These are phyloP conservation scores for Drosophila subobscura DNA, from an alignment of 1,140 invertebrate genomes.

Conservation along the genomic window DNA sequence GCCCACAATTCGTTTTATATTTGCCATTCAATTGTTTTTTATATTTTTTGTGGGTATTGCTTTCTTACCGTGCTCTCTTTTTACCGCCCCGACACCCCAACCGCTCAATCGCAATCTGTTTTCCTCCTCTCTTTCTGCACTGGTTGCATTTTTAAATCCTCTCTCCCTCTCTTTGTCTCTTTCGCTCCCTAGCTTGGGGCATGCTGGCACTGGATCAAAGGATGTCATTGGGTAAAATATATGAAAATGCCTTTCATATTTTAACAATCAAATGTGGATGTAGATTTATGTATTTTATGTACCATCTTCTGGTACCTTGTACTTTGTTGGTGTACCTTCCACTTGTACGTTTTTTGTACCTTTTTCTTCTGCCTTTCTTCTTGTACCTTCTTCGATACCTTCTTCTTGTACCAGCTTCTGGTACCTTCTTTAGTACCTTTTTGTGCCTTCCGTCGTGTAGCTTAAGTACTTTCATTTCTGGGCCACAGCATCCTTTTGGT, in stretches of 20 bases:
- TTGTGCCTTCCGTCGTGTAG: too few species aligned
- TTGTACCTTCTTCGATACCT: too few species aligned
- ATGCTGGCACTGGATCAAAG: constrained; percentile 9
- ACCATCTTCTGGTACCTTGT: too few species aligned
- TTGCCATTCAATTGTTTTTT: constrained; percentile 61
- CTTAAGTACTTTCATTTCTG: too few species aligned
- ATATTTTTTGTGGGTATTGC: constrained; percentile 36
- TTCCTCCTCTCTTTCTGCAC: constrained; percentile 32
- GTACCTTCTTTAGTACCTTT: too few species aligned
- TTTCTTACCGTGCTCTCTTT: constrained; percentile 14
- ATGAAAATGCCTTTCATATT: background rate
- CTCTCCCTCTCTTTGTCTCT: background rate
- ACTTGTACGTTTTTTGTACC: too few species aligned
- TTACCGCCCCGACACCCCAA: constrained; percentile 4
- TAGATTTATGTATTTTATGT: background rate
- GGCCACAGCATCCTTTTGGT: constrained; percentile 1
- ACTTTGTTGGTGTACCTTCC: too few species aligned
- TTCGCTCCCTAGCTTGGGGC: background rate
- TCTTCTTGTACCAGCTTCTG: too few species aligned
- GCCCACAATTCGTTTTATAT: constrained; percentile 53
- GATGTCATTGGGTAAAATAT: too few species aligned
- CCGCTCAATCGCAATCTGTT: background rate
- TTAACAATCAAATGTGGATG: background rate
- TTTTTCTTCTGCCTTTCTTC: too few species aligned
- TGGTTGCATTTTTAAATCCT: constrained; percentile 56